phyloP scores from a whole-genome alignment of 2,888 invertebrate genomes.

The Heliconius hortense region DNA sequence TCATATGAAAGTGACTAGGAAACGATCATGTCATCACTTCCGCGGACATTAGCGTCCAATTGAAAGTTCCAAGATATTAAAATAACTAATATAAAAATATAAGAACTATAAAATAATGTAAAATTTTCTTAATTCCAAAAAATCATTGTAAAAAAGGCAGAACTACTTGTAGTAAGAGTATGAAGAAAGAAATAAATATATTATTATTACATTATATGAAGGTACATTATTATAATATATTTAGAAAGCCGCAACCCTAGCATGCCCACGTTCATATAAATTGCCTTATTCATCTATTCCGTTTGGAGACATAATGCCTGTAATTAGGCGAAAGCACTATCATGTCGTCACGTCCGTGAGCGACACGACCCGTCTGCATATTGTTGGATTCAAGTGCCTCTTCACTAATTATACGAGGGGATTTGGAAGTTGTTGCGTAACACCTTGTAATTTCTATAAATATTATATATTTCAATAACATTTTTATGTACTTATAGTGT shows the following conservation, averaged over 20 bases:
- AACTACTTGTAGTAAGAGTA: neutral
- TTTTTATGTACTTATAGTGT: neutral
- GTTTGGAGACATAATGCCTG: constrained; percentile 54
- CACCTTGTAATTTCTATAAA: neutral
- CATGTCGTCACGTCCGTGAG: constrained; percentile 57
- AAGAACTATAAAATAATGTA: neutral
- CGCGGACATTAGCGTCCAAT: neutral
- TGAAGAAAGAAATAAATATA: neutral
- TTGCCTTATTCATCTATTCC: constrained; percentile 42
- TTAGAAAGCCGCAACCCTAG: constrained; percentile 28
- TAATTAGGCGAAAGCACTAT: constrained; percentile 71
- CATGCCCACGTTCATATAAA: constrained; percentile 16
- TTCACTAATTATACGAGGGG: constrained; percentile 11
- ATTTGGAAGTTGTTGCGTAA: neutral
- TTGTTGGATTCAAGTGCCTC: constrained; percentile 12
- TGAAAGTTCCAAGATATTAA: neutral
- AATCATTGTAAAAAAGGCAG: neutral
- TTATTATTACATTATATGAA: neutral
- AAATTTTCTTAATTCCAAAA: neutral
- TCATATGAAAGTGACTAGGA: neutral
- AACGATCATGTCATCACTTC: constrained; percentile 19
- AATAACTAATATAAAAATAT: neutral
- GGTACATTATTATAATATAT: neutral
- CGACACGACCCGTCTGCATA: constrained; percentile 29
- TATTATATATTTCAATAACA: neutral